Conservation (phyloP, 2,113 vertebrate species). For the Odontophorus gujanensis region DNA sequence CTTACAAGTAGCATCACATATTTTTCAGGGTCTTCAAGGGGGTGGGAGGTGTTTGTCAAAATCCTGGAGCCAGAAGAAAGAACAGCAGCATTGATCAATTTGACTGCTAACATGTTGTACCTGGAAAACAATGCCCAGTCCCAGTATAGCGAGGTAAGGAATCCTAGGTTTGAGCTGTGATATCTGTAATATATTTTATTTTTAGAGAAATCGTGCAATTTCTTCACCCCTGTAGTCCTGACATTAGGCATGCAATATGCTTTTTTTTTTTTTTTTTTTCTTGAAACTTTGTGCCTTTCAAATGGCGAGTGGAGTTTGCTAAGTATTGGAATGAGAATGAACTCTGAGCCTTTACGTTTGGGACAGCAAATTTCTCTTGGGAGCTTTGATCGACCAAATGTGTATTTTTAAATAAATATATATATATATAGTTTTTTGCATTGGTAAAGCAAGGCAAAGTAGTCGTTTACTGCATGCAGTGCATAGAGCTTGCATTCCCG, state of each 20-base stretch:
- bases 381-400: background rate
- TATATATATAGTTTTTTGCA: background rate
- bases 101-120: conserved; percentile 99
- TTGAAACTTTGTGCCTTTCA: background rate
- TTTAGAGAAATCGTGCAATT: fast-evolving
- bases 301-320: background rate
- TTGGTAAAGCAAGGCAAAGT: background rate
- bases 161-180: conserved; percentile 59
- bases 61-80: conserved; percentile 98
- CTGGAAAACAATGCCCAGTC: conserved; percentile 95
- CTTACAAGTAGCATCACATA: conserved; percentile 79
- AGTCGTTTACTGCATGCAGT: background rate
- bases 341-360: background rate
- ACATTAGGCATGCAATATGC: background rate
- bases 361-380: background rate
- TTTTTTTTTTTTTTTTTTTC: background rate
- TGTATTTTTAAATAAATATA: background rate
- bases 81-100: conserved; percentile 95
- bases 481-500: background rate
- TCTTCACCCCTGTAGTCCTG: background rate
- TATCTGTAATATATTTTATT: background rate
- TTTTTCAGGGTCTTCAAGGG: conserved; percentile 81
- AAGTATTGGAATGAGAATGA: background rate
- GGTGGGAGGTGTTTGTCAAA: conserved; percentile 89
- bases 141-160: conserved; percentile 97